phyloP scores from a whole-genome alignment of 2,113 vertebrate species.

The Pseudois nayaur region DNA sequence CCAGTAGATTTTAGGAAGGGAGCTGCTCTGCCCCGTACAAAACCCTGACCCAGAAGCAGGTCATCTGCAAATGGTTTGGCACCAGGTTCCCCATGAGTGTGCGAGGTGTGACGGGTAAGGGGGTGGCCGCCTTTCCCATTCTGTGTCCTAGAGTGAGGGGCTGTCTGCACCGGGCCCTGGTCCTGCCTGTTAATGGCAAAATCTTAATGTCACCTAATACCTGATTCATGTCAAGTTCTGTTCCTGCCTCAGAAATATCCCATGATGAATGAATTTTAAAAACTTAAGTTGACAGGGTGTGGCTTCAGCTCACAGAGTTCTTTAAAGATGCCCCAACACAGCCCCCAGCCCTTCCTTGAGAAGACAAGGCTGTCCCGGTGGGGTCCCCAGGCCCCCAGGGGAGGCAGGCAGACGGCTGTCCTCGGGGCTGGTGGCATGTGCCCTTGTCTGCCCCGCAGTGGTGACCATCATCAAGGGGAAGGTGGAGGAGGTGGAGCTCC shows the following conservation, averaged over 20 bases:
- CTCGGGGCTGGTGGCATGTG: not conserved
- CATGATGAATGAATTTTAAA: not conserved
- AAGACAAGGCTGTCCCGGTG: not conserved
- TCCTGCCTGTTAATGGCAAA: not conserved
- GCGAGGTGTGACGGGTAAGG: accelerated
- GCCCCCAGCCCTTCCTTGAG: not conserved
- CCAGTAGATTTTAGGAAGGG: not conserved
- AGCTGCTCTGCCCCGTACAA: not conserved
- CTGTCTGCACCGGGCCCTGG: not conserved
- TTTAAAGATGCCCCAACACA: not conserved
- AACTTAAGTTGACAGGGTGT: not conserved
- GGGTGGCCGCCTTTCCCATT: not conserved
- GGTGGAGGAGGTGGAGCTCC: constrained; percentile 93
- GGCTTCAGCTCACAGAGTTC: not conserved
- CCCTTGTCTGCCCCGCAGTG: constrained; percentile 75
- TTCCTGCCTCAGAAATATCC: not conserved
- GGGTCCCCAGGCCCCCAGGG: not conserved
- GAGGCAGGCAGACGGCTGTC: accelerated
- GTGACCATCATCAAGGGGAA: constrained; percentile 96
- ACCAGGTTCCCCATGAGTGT: not conserved
- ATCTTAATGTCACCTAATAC: not conserved
- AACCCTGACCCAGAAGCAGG: not conserved
- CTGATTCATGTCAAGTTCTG: too few relatives aligned
- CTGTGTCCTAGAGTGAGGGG: not conserved
- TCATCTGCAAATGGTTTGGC: not conserved